Evolutionary conservation across 2,113 vertebrate species (phyloP).

Genomic region (Centropus bengalensis): DNA sequence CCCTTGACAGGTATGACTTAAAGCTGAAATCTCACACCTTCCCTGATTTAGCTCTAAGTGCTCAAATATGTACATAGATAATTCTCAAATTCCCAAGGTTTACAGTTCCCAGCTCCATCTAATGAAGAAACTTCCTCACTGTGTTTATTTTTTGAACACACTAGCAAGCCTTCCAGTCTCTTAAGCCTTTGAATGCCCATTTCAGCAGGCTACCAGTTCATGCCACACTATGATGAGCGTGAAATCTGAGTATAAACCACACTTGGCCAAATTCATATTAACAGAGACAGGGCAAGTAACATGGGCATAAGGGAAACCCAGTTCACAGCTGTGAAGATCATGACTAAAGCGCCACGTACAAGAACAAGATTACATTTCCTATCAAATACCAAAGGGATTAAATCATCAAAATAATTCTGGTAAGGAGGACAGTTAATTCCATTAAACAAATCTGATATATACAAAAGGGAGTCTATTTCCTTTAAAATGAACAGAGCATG

Average conservation of each 20-base stretch:
- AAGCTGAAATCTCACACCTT: constrained; percentile 66
- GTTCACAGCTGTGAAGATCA: constrained; percentile 48
- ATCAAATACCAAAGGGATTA: constrained; percentile 48
- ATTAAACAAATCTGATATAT: constrained; percentile 41
- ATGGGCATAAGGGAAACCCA: neutral
- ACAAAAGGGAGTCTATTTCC: neutral
- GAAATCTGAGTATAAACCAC: constrained; percentile 66
- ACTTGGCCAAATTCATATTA: constrained; percentile 13
- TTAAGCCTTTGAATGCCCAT: constrained; percentile 9
- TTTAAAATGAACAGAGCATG: neutral
- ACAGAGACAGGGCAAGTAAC: neutral
- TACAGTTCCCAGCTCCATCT: constrained; percentile 28
- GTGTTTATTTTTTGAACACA: constrained; percentile 49
- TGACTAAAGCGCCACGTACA: neutral
- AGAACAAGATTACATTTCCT: constrained; percentile 51
- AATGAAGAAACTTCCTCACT: constrained; percentile 24
- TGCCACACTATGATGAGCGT: constrained; percentile 60
- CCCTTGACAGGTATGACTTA: constrained; percentile 65
- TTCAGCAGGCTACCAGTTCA: constrained; percentile 44
- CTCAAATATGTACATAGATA: constrained; percentile 48
- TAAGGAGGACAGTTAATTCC: constrained; percentile 13
- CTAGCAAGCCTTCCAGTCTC: neutral
- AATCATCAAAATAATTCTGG: constrained; percentile 31
- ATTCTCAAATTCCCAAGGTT: constrained; percentile 50
- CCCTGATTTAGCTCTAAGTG: constrained; percentile 33